A percentile compares a stretch with the other conserved stretches of the same genome.
phyloP scores from a whole-genome alignment of 2,888 invertebrate species.

The Phyllotreta cruciferae region DNA sequence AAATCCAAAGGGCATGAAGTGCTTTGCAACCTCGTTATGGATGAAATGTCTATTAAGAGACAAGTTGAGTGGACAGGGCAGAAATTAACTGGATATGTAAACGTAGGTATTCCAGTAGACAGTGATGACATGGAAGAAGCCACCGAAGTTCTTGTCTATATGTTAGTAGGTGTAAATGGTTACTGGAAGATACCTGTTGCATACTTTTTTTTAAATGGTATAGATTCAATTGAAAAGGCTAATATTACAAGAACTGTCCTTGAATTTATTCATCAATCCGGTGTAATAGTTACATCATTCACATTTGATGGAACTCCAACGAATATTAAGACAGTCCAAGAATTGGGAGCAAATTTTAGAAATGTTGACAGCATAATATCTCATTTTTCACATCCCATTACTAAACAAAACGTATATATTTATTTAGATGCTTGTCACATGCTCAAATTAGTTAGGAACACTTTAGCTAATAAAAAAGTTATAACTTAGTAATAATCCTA shows the following conservation, averaged over 20 bases:
- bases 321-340: too few species aligned
- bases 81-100: slow-evolving; percentile 45
- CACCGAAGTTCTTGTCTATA: slow-evolving; percentile 44
- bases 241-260: slow-evolving; percentile 34
- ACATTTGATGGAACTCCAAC: slow-evolving; percentile 46
- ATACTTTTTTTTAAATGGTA: slow-evolving; percentile 43
- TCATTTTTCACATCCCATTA: slow-evolving; percentile 38
- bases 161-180: too few species aligned
- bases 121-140: slow-evolving; percentile 41
- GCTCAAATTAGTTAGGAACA: slow-evolving; percentile 46
- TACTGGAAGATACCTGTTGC: slow-evolving; percentile 47
- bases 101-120: slow-evolving; percentile 41
- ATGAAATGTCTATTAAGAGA: slow-evolving; percentile 48
- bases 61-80: slow-evolving; percentile 43
- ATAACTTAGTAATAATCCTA: too few species aligned
- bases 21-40: slow-evolving; percentile 42
- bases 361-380: slow-evolving; percentile 21
- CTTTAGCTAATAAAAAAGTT: slow-evolving; percentile 37
- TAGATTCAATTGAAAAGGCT: slow-evolving; percentile 38
- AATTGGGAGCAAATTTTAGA: slow-evolving; percentile 35
- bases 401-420: slow-evolving; percentile 32
- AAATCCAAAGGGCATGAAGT: slow-evolving; percentile 19
- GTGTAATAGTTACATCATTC: slow-evolving; percentile 38
- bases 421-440: slow-evolving; percentile 46
- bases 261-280: slow-evolving; percentile 35